Base-by-base conservation (phyloP, 2,888 invertebrate species). In the Tetrapedia diversipes region DNA sequence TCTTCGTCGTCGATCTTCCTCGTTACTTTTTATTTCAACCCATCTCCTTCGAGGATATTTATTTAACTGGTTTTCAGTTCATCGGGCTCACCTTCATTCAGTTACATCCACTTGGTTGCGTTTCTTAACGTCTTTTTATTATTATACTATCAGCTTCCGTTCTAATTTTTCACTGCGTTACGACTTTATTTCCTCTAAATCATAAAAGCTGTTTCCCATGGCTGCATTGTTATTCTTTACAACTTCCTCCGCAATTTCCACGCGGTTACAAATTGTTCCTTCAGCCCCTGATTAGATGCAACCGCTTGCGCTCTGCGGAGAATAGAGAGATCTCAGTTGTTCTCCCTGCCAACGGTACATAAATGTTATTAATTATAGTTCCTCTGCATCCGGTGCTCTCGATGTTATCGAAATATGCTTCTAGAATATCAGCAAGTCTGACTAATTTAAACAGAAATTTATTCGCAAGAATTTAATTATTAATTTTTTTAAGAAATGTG, bases 21-120 rank as follows among this genome's bases (percentile, higher is more conserved):
- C 59, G 71, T 79, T 67, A 63, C n/a, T 72, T 72, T 78, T 78
- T 68, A 72, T 66, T 57, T 41, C 68, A 64, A 72, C 72, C 79
- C 49, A 72, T 68, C 27, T 29, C 19, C 45, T 27, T 74, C 53
- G 49, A 63, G 53, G 57, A 69, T 68, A 67, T 76, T 76, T 61
- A 76, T 76, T 76, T 68, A 68, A 53, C 45, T 43, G 43, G 39
- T 45, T 75, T 75, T 75, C 47, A 75, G 67, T 76, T 76, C 61
- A 60, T n/a, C 34, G 56, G 24, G 24, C 37, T 32, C n/a, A 32
- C 49, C 45, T 59, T 53, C 22, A 51, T 57, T 41, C 64, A 67
- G 63, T 77, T 76, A 61, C 63, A 64, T 60, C 51, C 49, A 47
- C n/a, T 37, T 24, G n/a, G 43, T 37, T 47, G 41, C 14, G 29